Evolutionary conservation across 1,140 invertebrate genomes (phyloP), one percentile per base, ranked within the genome.

Genomic region (Paracyclopina nana): DNA sequence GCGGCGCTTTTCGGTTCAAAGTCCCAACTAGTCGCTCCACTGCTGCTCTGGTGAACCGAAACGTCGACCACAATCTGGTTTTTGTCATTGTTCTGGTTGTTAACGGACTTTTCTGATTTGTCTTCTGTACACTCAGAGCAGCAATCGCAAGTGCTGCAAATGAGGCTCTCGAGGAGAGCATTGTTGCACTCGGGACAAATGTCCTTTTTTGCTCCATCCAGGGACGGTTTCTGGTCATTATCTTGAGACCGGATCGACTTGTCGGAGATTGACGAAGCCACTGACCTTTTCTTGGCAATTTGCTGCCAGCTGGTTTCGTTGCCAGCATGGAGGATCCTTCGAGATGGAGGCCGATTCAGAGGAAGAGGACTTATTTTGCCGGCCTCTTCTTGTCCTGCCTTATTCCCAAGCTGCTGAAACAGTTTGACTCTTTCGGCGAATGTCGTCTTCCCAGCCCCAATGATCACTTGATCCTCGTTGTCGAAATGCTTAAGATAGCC

Each of bases 381-480:
- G 34, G 34, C 20, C n/a, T n/a, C 34, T 16, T 16, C 34, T 38
- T 38, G 34, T n/a, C n/a, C 9, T n/a, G 34, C 14, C 34, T 44
- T 48, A 25, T 27, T 14, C 4, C 31, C 40, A 26, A 52, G 40
- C 27, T 22, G 18, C 28, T 52, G 50, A 27, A 52, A 52, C 24
- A 52, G 26, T n/a, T 40, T 44, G 24, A 52, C 50, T 16, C 50
- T 22, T 22, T 52, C 50, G 2, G 50, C 50, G 20, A 52, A 52
- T 5, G 31, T 52, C 12, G 50, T 52, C 27, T 52, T 52, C 3
- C 50, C 50, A 26, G 45, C 25, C 2, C 45, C 45, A 2, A 20
- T 38, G 4, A 8, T 9, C 3, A 16, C 20, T 14, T 20, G 3
- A 14, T 44, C 42, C 12, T 44, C 42, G 12, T 44, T 14, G 30